phyloP scores from a whole-genome alignment of 37 sponge, comb jelly and placozoan genomes.

The Haliclona indistincta region DNA sequence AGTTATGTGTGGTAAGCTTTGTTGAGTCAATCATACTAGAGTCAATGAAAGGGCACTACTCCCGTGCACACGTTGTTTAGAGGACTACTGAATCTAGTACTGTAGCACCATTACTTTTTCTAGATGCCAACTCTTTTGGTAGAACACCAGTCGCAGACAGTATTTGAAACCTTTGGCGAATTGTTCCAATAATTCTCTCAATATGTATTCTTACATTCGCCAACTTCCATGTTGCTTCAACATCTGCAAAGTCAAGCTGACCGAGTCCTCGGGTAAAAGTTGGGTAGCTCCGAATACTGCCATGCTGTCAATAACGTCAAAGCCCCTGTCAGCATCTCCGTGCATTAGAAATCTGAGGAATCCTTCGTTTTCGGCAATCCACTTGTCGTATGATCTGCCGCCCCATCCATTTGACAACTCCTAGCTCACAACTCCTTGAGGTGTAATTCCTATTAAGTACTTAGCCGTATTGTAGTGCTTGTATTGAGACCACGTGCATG shows the following conservation, averaged over 20 bases:
- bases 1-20: too few species aligned
- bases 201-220: slow-evolving; percentile 55
- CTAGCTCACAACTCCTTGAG: slow-evolving; percentile 33
- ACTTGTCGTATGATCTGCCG: slow-evolving; percentile 55
- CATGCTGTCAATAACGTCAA: slow-evolving; percentile 34
- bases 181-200: slow-evolving; percentile 50
- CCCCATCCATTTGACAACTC: slow-evolving; percentile 63
- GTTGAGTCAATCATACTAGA: too few species aligned
- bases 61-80: slow-evolving; percentile 45
- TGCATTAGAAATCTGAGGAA: slow-evolving; percentile 24
- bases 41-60: slow-evolving; percentile 28
- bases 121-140: slow-evolving; percentile 18
- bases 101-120: not conserved
- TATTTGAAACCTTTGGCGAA: slow-evolving; percentile 40
- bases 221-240: slow-evolving; percentile 46
- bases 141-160: slow-evolving; percentile 30
- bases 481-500: slow-evolving; percentile 52
- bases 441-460: slow-evolving; percentile 40
- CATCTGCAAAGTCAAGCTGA: slow-evolving; percentile 36
- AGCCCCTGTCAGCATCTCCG: slow-evolving; percentile 42
- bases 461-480: slow-evolving; percentile 56
- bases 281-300: slow-evolving; percentile 33
- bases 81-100: slow-evolving; percentile 48
- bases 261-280: slow-evolving; percentile 40
- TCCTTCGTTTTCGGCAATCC: slow-evolving; percentile 43